These are phyloP conservation scores for Liparis tanakae DNA, from an alignment of 2,797 vertebrate genomes.

Conservation along the genomic window DNA sequence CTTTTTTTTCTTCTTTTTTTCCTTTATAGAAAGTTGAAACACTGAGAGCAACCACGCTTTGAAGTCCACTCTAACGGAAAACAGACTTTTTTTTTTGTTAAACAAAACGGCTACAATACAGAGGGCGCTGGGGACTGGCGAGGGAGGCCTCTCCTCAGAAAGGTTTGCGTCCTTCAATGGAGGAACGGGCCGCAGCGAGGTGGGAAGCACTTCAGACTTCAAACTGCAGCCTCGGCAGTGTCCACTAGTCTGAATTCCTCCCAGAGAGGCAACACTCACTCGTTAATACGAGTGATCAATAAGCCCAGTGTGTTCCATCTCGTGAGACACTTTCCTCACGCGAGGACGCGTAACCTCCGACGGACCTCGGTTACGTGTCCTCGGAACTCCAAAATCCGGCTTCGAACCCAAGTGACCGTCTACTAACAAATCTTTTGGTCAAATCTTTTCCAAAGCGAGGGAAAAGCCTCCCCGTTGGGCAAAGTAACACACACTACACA, in stretches of 20 bases:
- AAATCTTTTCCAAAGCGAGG: conserved; percentile 22
- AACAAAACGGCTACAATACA: conserved; percentile 57
- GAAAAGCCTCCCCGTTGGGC: conserved; percentile 50
- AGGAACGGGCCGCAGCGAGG: conserved; percentile 46
- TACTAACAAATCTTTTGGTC: conserved; percentile 27
- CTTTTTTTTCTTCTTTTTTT: conserved; percentile 35
- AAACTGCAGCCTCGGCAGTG: conserved; percentile 50
- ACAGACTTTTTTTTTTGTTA: conserved; percentile 55
- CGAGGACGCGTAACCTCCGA: conserved; percentile 19
- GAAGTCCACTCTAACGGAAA: conserved; percentile 72
- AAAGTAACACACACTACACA: conserved; percentile 44
- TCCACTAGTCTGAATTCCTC: not conserved
- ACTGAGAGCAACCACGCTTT: conserved; percentile 58
- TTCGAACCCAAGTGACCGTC: conserved; percentile 58
- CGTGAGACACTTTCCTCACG: conserved; percentile 7
- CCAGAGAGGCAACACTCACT: not conserved
- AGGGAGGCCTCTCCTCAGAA: conserved; percentile 53
- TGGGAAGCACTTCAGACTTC: conserved; percentile 66
- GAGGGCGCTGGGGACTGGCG: not conserved
- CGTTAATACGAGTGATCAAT: not conserved
- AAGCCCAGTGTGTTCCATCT: not conserved
- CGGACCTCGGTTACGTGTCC: conserved; percentile 51
- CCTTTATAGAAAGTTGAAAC: conserved; percentile 56
- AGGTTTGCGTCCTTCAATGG: conserved; percentile 60
- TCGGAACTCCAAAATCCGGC: conserved; percentile 60